A percentile compares a stretch with the other conserved stretches of the same genome.
Evolutionary conservation across 2,113 vertebrate genomes (phyloP).

Genomic region (Pontoporia blainvillei): DNA sequence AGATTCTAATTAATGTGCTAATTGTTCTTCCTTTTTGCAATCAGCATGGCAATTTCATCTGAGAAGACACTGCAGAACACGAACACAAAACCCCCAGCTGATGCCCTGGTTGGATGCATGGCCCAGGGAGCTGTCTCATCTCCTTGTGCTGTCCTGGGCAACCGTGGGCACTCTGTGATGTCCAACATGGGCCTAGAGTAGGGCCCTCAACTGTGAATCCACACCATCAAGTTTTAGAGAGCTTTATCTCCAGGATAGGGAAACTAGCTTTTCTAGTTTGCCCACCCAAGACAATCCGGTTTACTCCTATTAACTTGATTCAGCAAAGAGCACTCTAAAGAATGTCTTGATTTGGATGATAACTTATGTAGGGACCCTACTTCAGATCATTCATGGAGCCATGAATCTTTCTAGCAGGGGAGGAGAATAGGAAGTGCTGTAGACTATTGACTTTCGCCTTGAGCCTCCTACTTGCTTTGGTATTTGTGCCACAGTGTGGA

Average conservation of each 20-base stretch:
- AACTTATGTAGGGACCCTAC: neutral
- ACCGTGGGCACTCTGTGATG: neutral
- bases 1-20: constrained; percentile 53
- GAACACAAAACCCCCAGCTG: neutral
- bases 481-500: neutral
- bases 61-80: constrained; percentile 26
- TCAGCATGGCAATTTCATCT: neutral
- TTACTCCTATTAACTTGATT: neutral
- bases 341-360: neutral
- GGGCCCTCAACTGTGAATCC: neutral
- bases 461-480: neutral
- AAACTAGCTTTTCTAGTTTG: neutral
- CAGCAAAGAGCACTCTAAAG: neutral
- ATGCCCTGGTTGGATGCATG: neutral
- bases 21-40: constrained; percentile 31
- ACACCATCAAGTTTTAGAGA: neutral
- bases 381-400: neutral
- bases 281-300: neutral
- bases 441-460: neutral
- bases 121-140: neutral
- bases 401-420: neutral
- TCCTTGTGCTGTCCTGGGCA: neutral
- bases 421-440: neutral
- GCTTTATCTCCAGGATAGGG: neutral
- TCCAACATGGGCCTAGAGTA: neutral